phyloP scores from a whole-genome alignment of 2,797 vertebrate genomes.

The Crocidura indochinensis region DNA sequence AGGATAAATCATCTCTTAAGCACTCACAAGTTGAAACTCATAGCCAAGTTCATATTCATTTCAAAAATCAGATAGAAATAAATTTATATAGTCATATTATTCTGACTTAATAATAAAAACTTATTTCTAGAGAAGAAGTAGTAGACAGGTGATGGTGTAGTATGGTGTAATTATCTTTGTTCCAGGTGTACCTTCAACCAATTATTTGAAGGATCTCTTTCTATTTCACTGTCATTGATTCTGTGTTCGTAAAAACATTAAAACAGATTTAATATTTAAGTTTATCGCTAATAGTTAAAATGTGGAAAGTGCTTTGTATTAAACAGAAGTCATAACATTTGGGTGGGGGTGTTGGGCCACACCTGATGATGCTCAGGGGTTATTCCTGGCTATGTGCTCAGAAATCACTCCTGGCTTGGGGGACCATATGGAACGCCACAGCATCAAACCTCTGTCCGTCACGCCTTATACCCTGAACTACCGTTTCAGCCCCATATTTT shows the following conservation, averaged over 20 bases:
- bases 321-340: not conserved
- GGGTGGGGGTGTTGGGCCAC: too few relatives aligned
- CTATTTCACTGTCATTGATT: not conserved
- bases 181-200: not conserved
- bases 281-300: not conserved
- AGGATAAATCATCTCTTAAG: not conserved
- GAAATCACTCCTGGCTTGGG: too few relatives aligned
- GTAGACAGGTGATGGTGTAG: not conserved
- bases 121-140: not conserved
- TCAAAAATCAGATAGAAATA: not conserved
- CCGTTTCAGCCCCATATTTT: too few relatives aligned
- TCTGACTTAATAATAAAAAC: not conserved
- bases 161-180: not conserved
- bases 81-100: too few relatives aligned
- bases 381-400: too few relatives aligned
- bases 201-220: not conserved
- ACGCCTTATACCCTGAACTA: too few relatives aligned
- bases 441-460: too few relatives aligned
- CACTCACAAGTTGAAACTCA: not conserved
- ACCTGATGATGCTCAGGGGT: too few relatives aligned
- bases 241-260: not conserved
- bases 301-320: not conserved
- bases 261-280: not conserved
- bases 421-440: too few relatives aligned
- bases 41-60: not conserved